Evolutionary conservation across 2,797 vertebrate genomes (phyloP).

Genomic region (Arrhamphus sclerolepis): DNA sequence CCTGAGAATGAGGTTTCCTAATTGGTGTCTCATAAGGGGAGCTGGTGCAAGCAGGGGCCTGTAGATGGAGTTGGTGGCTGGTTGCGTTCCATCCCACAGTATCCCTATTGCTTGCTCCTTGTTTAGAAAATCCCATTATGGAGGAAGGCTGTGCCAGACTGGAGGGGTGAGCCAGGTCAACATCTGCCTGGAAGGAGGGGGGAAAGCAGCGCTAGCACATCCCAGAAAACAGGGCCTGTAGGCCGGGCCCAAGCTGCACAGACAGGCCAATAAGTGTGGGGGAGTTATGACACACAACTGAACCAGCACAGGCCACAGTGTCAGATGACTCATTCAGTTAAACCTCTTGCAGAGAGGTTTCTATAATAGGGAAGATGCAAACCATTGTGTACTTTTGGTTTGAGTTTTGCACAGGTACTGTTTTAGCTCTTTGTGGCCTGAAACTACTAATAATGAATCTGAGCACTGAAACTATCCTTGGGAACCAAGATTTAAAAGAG

Average conservation of each 20-base stretch:
- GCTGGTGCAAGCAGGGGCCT: conserved; percentile 45
- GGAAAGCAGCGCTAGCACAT: conserved; percentile 25
- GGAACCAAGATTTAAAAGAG: conserved; percentile 12
- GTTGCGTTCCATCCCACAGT: conserved; percentile 59
- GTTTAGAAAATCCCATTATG: conserved; percentile 81
- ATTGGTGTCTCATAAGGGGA: conserved; percentile 61
- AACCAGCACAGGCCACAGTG: conserved; percentile 69
- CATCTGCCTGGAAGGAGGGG: conserved; percentile 76
- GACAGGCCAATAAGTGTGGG: conserved; percentile 65
- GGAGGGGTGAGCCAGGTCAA: conserved; percentile 77
- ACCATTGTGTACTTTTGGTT: conserved; percentile 32
- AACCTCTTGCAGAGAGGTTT: conserved; percentile 48
- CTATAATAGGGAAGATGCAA: conserved; percentile 46
- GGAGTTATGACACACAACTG: conserved; percentile 70
- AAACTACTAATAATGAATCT: conserved; percentile 28
- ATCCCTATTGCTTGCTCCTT: conserved; percentile 70
- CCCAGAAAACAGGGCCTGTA: conserved; percentile 54
- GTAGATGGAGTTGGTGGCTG: conserved; percentile 69
- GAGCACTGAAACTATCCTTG: conserved; percentile 2
- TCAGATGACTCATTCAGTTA: conserved; percentile 71
- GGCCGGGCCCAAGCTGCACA: conserved; percentile 55
- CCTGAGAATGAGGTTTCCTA: conserved; percentile 58
- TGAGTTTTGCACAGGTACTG: conserved; percentile 32
- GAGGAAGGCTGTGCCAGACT: conserved; percentile 75
- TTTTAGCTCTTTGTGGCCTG: conserved; percentile 26